A percentile compares a stretch with the other conserved stretches of the same genome.
These are phyloP conservation scores for Lepidurus arcticus DNA, from an alignment of 1,140 invertebrate species.

Conservation along the genomic window DNA sequence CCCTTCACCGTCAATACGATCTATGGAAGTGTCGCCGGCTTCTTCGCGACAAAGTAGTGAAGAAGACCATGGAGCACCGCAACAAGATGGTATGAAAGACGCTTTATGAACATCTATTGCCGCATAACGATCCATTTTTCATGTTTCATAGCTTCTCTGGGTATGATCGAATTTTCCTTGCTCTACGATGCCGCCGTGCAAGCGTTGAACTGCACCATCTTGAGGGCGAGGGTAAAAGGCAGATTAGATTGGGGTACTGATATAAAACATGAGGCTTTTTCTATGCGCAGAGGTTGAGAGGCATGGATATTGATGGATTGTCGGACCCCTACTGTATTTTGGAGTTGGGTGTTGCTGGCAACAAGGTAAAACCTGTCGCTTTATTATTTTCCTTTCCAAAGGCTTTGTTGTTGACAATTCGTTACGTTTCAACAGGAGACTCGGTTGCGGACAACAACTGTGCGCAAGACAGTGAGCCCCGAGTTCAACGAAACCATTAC, in stretches of 20 bases:
- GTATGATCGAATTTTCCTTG: conserved; percentile 63
- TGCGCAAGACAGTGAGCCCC: conserved; percentile 85
- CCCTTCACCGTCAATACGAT: background rate
- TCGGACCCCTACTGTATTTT: conserved; percentile 87
- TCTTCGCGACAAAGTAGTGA: conserved; percentile 8
- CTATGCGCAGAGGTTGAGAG: conserved; percentile 55
- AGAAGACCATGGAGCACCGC: background rate
- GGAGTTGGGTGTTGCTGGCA: conserved; percentile 69
- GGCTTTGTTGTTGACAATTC: conserved; percentile 7
- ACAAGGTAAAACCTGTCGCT: conserved; percentile 47
- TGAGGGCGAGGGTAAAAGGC: conserved; percentile 52
- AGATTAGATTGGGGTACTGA: background rate
- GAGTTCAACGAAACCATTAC: conserved; percentile 89
- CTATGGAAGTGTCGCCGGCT: conserved; percentile 7
- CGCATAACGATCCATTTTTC: background rate
- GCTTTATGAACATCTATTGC: background rate
- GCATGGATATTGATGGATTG: conserved; percentile 84
- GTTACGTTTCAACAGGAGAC: conserved; percentile 36
- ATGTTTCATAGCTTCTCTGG: conserved; percentile 39
- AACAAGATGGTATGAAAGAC: conserved; percentile 5
- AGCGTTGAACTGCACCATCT: conserved; percentile 70
- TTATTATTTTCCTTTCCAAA: background rate
- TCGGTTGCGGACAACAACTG: conserved; percentile 73
- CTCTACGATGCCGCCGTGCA: conserved; percentile 68
- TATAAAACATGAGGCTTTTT: conserved; percentile 23